phyloP scores from a whole-genome alignment of 2,888 invertebrate genomes.

The Heliconius sara region DNA sequence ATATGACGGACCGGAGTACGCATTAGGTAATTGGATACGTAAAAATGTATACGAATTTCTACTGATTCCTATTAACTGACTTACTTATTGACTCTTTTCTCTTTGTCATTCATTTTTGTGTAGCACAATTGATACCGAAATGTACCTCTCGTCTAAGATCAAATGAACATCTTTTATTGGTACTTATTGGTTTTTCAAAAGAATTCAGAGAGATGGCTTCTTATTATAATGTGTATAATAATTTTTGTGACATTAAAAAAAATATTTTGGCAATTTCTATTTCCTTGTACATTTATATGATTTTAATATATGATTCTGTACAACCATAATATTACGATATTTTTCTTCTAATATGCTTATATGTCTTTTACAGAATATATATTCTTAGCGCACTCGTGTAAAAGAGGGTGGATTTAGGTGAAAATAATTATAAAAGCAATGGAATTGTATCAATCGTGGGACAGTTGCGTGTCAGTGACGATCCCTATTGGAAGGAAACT shows the following conservation, averaged over 20 bases:
- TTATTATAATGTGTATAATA: neutral
- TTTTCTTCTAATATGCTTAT: neutral
- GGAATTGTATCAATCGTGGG: too few species aligned
- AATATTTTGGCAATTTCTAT: neutral
- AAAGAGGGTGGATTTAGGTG: too few species aligned
- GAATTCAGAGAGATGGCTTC: neutral
- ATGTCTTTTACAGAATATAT: neutral
- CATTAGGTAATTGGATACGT: slow-evolving; percentile 7
- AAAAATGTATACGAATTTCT: neutral
- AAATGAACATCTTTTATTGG: slow-evolving; percentile 32
- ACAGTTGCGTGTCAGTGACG: too few species aligned
- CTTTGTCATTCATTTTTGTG: slow-evolving; percentile 14
- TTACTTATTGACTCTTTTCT: slow-evolving; percentile 1
- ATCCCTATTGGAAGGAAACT: too few species aligned
- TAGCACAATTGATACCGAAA: slow-evolving; percentile 27
- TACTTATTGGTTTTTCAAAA: slow-evolving; percentile 22
- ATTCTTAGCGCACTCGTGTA: too few species aligned
- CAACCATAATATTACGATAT: neutral
- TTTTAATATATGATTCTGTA: neutral
- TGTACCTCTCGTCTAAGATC: slow-evolving; percentile 24
- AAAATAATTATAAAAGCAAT: too few species aligned
- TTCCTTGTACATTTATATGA: slow-evolving; percentile 1
- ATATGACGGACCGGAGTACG: neutral
- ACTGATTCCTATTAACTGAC: slow-evolving; percentile 17
- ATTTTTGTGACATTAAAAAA: neutral